Percentiles rank a stretch among this genome's conserved stretches.
Conservation (phyloP, 1,140 invertebrate genomes). For the Bombus breviceps region DNA sequence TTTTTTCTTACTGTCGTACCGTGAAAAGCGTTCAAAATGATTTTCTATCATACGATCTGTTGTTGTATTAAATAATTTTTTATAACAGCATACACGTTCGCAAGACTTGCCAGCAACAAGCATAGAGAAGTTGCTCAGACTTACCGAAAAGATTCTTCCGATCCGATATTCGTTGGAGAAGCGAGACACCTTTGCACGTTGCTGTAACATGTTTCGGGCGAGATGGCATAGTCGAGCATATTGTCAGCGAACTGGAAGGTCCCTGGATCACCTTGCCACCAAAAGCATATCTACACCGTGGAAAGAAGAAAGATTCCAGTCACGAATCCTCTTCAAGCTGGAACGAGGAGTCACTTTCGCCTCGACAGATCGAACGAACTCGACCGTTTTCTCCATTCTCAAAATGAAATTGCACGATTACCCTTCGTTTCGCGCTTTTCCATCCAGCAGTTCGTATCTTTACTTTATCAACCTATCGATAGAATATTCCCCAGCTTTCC, state of each 20-base stretch:
- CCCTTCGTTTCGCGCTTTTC: slow-evolving; percentile 61
- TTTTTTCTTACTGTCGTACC: too few species aligned
- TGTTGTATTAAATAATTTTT: not conserved
- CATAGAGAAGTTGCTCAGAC: not conserved
- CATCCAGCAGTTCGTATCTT: not conserved
- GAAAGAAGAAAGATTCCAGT: slow-evolving; percentile 52
- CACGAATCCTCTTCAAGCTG: slow-evolving; percentile 54
- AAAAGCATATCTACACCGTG: slow-evolving; percentile 12
- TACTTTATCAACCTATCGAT: not conserved
- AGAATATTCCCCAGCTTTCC: slow-evolving; percentile 40
- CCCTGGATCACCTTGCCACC: slow-evolving; percentile 41
- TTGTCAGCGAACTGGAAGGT: slow-evolving; percentile 14
- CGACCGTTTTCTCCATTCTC: slow-evolving; percentile 49
- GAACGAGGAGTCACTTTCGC: slow-evolving; percentile 48
- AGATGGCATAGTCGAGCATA: slow-evolving; percentile 8
- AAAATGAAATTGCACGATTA: slow-evolving; percentile 67
- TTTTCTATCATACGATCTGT: too few species aligned
- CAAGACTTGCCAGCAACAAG: not conserved
- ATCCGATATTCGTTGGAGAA: not conserved
- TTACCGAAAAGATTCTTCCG: slow-evolving; percentile 4
- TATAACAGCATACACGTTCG: not conserved
- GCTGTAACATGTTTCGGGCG: not conserved
- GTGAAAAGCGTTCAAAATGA: too few species aligned
- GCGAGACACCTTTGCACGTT: too few species aligned
- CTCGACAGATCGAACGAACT: slow-evolving; percentile 49